Evolutionary conservation across 64 coral and sea anemone species (phyloP).

Genomic region (Actinia tenebrosa): DNA sequence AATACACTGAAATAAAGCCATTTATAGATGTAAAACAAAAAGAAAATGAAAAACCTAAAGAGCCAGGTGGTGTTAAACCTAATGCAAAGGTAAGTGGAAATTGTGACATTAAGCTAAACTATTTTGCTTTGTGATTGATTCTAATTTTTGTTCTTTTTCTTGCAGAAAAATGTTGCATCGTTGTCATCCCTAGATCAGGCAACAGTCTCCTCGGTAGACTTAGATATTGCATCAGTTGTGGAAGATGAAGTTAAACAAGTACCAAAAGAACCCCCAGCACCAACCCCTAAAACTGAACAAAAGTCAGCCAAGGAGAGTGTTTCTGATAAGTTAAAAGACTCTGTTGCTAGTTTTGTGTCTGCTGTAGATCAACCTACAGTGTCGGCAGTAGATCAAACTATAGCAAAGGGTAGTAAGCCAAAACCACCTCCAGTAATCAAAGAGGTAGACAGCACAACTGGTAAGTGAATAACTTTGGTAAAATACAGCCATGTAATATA

Average conservation of each 20-base stretch:
- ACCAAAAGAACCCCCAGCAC: background rate
- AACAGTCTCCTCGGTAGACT: conserved; percentile 81
- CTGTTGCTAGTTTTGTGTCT: conserved; percentile 22
- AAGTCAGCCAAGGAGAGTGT: background rate
- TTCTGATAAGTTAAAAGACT: background rate
- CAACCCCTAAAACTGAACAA: background rate
- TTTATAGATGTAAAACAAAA: conserved; percentile 5
- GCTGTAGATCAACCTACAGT: background rate
- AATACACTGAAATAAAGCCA: background rate
- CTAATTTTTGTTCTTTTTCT: background rate
- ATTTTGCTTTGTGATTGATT: background rate
- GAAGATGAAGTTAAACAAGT: conserved; percentile 59
- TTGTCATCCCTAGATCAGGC: conserved; percentile 84
- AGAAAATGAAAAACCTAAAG: background rate
- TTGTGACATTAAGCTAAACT: too few relatives aligned
- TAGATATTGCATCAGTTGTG: conserved; percentile 76
- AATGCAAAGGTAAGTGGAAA: background rate
- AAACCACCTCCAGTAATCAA: background rate
- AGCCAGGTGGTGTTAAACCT: background rate
- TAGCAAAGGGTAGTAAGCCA: background rate
- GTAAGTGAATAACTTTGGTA: background rate
- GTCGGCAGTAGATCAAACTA: background rate
- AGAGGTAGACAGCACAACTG: background rate
- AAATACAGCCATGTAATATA: too few relatives aligned
- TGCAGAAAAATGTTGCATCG: conserved; percentile 43